These are phyloP conservation scores for Xenopus petersii DNA, from an alignment of 2,797 vertebrate species.

Conservation along the genomic window DNA sequence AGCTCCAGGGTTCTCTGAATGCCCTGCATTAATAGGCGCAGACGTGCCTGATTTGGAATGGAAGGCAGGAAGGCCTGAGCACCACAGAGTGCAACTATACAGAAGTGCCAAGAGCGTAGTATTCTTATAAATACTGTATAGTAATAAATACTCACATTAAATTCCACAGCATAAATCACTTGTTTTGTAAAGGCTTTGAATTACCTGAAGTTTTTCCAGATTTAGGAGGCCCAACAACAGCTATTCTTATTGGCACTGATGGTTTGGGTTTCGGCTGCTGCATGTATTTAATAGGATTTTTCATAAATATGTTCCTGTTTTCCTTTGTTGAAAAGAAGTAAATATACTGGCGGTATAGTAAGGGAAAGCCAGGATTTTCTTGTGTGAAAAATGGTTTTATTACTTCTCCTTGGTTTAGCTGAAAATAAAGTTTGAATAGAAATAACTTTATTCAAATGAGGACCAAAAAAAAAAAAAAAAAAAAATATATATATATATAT, in stretches of 20 bases:
- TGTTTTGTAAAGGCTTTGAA: background rate
- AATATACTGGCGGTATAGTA: constrained; percentile 84
- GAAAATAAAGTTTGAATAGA: constrained; percentile 38
- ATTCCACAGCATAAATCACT: no score
- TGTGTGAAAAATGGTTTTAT: constrained; percentile 74
- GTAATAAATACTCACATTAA: no score
- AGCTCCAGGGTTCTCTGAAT: no score
- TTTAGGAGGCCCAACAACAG: constrained; percentile 85
- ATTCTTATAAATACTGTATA: no score
- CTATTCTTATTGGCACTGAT: constrained; percentile 78
- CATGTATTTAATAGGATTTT: constrained; percentile 89
- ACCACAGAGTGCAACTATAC: no score
- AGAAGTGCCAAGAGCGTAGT: no score
- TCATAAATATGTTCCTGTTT: constrained; percentile 80
- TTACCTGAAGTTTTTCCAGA: constrained; percentile 92
- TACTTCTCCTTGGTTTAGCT: constrained; percentile 75
- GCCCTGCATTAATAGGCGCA: no score
- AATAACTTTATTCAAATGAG: background rate
- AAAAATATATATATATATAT: no score
- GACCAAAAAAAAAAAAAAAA: no score
- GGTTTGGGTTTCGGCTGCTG: constrained; percentile 76
- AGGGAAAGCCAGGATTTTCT: constrained; percentile 64
- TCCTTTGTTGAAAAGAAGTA: constrained; percentile 88
- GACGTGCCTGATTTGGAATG: no score
- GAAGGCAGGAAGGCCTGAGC: no score